A percentile compares a stretch with the other conserved stretches of the same genome.
phyloP scores from a whole-genome alignment of 2,888 invertebrate genomes.

The Taphrorychus bicolor region DNA sequence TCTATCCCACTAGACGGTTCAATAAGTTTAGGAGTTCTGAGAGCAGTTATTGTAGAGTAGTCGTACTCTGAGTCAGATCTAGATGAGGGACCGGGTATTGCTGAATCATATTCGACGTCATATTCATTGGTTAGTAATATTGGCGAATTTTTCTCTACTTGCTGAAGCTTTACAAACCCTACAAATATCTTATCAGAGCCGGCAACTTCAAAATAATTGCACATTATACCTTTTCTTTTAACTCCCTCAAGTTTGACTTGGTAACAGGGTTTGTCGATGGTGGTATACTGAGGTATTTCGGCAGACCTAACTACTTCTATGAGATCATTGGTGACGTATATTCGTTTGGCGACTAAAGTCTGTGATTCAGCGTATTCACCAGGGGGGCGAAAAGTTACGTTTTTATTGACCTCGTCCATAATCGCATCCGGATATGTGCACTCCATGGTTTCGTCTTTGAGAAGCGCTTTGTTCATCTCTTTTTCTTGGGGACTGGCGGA shows the following conservation, averaged over 20 bases:
- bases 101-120: constrained; percentile 36
- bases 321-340: constrained; percentile 77
- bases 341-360: constrained; percentile 68
- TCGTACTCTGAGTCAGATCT: constrained; percentile 43
- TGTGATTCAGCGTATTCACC: constrained; percentile 61
- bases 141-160: constrained; percentile 39
- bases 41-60: constrained; percentile 44
- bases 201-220: background rate
- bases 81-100: constrained; percentile 39
- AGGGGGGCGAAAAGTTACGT: constrained; percentile 64
- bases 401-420: constrained; percentile 70
- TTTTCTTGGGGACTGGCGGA: constrained; percentile 45
- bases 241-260: constrained; percentile 46
- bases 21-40: constrained; percentile 46
- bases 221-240: constrained; percentile 43
- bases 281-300: constrained; percentile 46
- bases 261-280: constrained; percentile 48
- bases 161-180: constrained; percentile 45
- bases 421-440: constrained; percentile 75
- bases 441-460: constrained; percentile 59
- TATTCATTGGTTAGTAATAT: constrained; percentile 24
- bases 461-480: constrained; percentile 45
- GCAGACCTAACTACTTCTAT: constrained; percentile 68
- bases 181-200: constrained; percentile 5
- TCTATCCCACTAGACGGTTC: constrained; percentile 29